Evolutionary conservation across 2,888 invertebrate species (phyloP).

Genomic region (Dinocampus coccinellae): DNA sequence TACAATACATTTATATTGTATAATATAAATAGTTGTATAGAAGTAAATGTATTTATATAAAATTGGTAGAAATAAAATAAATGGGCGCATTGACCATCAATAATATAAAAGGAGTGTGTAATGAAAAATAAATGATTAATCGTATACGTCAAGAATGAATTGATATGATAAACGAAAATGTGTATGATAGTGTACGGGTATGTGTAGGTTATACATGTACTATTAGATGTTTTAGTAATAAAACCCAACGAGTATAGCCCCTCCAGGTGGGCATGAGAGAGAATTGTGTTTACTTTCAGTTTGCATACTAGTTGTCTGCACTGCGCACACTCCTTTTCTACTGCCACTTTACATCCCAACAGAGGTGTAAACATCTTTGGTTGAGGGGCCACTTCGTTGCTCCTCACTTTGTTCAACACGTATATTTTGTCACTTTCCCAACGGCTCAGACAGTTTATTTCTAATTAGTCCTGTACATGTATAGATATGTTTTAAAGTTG

Average conservation of each 20-base stretch:
- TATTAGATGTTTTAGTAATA: neutral
- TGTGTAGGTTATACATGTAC: neutral
- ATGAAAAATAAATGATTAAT: neutral
- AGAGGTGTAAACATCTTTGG: conserved; percentile 63
- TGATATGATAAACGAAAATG: too few species aligned
- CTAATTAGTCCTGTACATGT: conserved; percentile 40
- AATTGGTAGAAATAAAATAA: neutral
- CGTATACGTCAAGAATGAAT: neutral
- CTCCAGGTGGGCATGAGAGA: conserved; percentile 42
- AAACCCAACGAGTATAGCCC: conserved; percentile 1
- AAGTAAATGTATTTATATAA: neutral
- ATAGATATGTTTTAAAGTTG: conserved; percentile 1
- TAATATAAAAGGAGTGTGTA: neutral
- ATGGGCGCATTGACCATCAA: neutral
- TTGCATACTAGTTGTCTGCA: conserved; percentile 64
- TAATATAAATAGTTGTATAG: neutral
- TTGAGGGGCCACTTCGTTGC: conserved; percentile 53
- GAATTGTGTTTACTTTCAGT: conserved; percentile 66
- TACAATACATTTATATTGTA: neutral
- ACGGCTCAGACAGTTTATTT: conserved; percentile 41
- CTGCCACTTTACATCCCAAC: conserved; percentile 50
- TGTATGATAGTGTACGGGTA: neutral
- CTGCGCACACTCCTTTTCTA: conserved; percentile 23
- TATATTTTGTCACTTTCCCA: conserved; percentile 40
- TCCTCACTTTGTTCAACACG: conserved; percentile 45